These are phyloP conservation scores for Heliconius aoede DNA, from an alignment of 2,888 invertebrate species.

Conservation along the genomic window DNA sequence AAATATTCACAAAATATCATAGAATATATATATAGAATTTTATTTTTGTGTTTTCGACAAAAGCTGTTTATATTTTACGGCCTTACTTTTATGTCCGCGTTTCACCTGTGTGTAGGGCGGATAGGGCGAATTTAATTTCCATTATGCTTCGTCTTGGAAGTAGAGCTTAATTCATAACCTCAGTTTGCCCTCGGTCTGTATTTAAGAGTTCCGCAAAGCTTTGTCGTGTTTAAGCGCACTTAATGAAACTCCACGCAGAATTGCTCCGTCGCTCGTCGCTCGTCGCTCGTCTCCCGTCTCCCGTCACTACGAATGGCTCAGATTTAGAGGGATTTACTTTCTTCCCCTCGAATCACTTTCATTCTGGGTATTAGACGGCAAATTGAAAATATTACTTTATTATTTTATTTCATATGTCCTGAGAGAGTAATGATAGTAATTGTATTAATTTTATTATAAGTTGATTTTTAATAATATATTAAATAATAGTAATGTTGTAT, in stretches of 20 bases:
- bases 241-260: conserved; percentile 68
- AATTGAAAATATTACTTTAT: conserved; percentile 21
- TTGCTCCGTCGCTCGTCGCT: conserved; percentile 57
- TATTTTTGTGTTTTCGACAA: background rate
- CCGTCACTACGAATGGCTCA: conserved; percentile 53
- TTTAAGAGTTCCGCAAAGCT: conserved; percentile 56
- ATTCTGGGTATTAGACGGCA: conserved; percentile 53
- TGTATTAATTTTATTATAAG: background rate
- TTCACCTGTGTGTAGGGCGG: conserved; percentile 35
- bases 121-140: conserved; percentile 34
- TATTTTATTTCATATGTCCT: background rate
- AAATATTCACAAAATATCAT: background rate
- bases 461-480: background rate
- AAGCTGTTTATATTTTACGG: conserved; percentile 26
- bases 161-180: conserved; percentile 52
- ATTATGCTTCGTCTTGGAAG: conserved; percentile 31
- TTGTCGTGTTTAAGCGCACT: conserved; percentile 67
- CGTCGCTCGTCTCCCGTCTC: no score
- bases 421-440: background rate
- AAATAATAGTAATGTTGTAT: background rate
- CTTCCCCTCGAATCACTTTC: conserved; percentile 57
- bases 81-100: conserved; percentile 12
- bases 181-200: conserved; percentile 48
- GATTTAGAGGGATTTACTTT: conserved; percentile 67
- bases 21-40: no score